phyloP scores from a whole-genome alignment of 2,888 invertebrate genomes.

The Stictocephala bisonia region DNA sequence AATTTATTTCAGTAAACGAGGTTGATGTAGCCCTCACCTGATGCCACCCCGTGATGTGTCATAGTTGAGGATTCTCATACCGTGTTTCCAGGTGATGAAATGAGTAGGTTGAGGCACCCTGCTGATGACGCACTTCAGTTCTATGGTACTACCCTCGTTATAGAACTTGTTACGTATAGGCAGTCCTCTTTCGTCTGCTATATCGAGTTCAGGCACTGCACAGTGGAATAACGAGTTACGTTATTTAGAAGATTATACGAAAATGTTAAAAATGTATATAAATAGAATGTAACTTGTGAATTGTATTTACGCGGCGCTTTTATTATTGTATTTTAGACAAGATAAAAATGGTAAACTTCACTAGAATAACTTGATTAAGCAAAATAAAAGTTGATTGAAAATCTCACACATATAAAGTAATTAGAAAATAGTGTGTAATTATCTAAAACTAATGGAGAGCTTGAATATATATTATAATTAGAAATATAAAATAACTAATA shows the following conservation, averaged over 20 bases:
- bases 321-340: no score
- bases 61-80: constrained; percentile 78
- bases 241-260: not conserved
- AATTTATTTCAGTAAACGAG: no score
- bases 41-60: constrained; percentile 84
- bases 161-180: constrained; percentile 83
- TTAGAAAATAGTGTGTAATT: no score
- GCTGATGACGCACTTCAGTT: constrained; percentile 83
- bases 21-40: constrained; percentile 71
- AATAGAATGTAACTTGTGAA: no score
- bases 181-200: constrained; percentile 82
- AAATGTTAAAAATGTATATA: not conserved
- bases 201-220: constrained; percentile 84
- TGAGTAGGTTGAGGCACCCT: constrained; percentile 78
- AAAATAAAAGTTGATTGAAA: no score
- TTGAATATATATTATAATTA: no score
- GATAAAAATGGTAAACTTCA: no score
- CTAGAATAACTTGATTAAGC: no score
- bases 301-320: no score
- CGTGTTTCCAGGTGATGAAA: constrained; percentile 84
- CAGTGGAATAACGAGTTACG: constrained; percentile 45
- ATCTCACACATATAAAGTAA: no score
- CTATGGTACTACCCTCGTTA: constrained; percentile 85
- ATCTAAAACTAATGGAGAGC: no score
- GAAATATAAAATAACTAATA: no score